Percentiles rank a stretch among this genome's conserved stretches.
Evolutionary conservation across 2,113 vertebrate genomes (phyloP).

Genomic region (Oceanodroma tethys): DNA sequence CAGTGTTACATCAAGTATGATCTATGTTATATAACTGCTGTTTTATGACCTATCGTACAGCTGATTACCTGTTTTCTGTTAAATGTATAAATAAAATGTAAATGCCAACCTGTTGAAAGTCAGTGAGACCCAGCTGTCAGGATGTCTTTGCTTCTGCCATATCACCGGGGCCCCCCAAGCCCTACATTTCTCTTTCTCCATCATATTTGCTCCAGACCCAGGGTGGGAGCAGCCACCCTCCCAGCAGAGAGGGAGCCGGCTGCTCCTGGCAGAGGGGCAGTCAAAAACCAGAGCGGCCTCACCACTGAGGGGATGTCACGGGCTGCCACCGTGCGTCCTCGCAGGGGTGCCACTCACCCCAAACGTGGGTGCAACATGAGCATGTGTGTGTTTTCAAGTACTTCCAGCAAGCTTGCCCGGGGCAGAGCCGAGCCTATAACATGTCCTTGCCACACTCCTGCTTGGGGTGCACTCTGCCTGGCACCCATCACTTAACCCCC

Average conservation of each 20-base stretch:
- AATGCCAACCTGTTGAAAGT: neutral
- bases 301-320: neutral
- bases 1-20: neutral
- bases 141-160: neutral
- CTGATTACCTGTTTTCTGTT: constrained; percentile 39
- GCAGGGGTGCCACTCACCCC: accelerated
- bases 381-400: neutral
- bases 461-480: neutral
- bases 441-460: neutral
- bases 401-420: neutral
- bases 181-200: neutral
- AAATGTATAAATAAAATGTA: constrained; percentile 46
- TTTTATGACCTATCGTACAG: neutral
- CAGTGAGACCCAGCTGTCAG: neutral
- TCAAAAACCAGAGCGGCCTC: neutral
- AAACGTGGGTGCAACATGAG: neutral
- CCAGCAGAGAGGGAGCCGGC: neutral
- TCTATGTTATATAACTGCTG: neutral
- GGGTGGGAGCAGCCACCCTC: neutral
- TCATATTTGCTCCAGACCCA: neutral
- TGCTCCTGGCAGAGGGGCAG: neutral
- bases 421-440: neutral
- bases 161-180: accelerated
- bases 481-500: neutral
- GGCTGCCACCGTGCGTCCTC: neutral